These are phyloP conservation scores for Tipula vernalis DNA, from an alignment of 2,888 invertebrate species.

Conservation along the genomic window DNA sequence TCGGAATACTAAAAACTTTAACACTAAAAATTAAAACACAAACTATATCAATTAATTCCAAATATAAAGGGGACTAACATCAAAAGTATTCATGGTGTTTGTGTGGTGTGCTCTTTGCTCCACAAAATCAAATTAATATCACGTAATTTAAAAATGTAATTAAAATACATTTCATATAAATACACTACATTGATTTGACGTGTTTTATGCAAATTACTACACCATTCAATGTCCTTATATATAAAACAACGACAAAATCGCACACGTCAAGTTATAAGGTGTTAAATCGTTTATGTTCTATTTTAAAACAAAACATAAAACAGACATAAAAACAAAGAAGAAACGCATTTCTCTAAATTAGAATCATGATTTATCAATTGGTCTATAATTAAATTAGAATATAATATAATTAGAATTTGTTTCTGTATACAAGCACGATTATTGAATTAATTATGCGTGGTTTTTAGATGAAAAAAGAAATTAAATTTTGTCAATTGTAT, in stretches of 20 bases:
- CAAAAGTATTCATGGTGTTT: background rate
- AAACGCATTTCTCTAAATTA: background rate
- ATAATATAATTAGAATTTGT: background rate
- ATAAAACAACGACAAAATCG: background rate
- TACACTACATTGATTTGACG: background rate
- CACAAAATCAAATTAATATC: background rate
- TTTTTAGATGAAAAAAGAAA: no score
- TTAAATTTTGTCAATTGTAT: no score
- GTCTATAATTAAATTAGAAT: background rate
- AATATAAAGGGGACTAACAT: background rate
- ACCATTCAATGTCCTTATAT: background rate
- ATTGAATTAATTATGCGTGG: background rate
- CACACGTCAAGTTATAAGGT: background rate
- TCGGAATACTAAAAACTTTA: background rate
- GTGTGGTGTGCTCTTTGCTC: background rate
- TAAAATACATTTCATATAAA: background rate
- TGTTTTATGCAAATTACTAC: slow-evolving; percentile 4
- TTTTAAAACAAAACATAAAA: background rate
- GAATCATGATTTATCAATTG: background rate
- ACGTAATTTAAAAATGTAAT: background rate
- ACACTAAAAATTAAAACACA: background rate
- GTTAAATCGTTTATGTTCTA: background rate
- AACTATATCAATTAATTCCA: background rate
- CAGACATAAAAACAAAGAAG: background rate
- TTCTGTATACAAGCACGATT: background rate